Percentiles rank a stretch among this genome's conserved stretches.
Evolutionary conservation across 1,140 invertebrate genomes (phyloP).

Genomic region (Panagrolaimus sp.): DNA sequence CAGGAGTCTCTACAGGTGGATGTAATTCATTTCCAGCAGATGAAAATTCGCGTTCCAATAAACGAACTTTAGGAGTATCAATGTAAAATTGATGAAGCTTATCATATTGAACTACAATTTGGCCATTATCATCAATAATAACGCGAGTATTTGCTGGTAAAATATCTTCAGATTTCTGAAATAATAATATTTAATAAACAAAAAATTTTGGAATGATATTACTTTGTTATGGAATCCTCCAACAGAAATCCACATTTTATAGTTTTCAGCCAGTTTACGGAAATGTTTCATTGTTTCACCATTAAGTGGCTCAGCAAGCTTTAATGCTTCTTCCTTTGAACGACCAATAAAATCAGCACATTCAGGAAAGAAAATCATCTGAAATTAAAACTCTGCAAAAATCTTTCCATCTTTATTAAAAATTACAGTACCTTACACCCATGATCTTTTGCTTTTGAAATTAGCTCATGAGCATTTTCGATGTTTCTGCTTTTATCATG

Average conservation of each 20-base stretch:
- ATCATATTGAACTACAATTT: slow-evolving; percentile 71
- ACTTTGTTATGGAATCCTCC: slow-evolving; percentile 73
- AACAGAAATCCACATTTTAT: slow-evolving; percentile 81
- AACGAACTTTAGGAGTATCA: slow-evolving; percentile 66
- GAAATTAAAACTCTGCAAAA: slow-evolving; percentile 30
- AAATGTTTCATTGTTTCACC: slow-evolving; percentile 63
- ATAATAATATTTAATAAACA: not conserved
- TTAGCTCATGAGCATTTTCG: slow-evolving; percentile 30
- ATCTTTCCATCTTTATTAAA: no score
- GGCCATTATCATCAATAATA: slow-evolving; percentile 73
- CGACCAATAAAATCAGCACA: slow-evolving; percentile 82
- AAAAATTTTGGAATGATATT: not conserved
- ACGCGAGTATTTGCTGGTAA: slow-evolving; percentile 78
- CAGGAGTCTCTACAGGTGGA: slow-evolving; percentile 65
- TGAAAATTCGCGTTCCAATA: slow-evolving; percentile 77
- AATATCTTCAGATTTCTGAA: slow-evolving; percentile 44
- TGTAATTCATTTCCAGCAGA: slow-evolving; percentile 32
- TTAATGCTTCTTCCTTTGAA: slow-evolving; percentile 68
- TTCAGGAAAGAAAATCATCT: slow-evolving; percentile 92
- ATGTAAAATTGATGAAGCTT: slow-evolving; percentile 92
- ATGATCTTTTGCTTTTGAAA: slow-evolving; percentile 42
- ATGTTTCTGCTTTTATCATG: slow-evolving; percentile 52
- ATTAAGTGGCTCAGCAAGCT: slow-evolving; percentile 69
- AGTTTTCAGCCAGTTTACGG: slow-evolving; percentile 67
- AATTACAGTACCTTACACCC: slow-evolving; percentile 41